Conservation (phyloP, 2,888 invertebrate species). For the Clusia tigrina region DNA sequence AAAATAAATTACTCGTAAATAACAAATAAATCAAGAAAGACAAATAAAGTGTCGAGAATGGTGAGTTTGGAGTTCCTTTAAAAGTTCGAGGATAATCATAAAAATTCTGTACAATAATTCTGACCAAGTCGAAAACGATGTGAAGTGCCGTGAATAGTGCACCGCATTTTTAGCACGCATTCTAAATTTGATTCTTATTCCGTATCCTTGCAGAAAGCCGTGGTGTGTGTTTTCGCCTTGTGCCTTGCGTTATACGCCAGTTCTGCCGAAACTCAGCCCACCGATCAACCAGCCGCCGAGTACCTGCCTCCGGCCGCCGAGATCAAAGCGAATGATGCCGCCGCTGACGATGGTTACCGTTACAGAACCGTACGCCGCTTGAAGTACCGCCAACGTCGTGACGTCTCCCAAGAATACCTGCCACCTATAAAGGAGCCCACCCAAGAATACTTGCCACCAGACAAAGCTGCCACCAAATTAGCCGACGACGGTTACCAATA, state of each 20-base stretch:
- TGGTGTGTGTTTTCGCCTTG: conserved; percentile 44
- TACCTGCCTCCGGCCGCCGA: conserved; percentile 51
- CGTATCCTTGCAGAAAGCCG: conserved; percentile 49
- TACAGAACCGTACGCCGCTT: conserved; percentile 53
- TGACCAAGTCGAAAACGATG: no score
- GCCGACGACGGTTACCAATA: conserved; percentile 60
- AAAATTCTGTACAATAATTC: no score
- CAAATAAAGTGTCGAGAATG: no score
- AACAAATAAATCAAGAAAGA: no score
- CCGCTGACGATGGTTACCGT: conserved; percentile 54
- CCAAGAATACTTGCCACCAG: conserved; percentile 55
- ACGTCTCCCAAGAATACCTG: conserved; percentile 53
- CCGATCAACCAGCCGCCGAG: conserved; percentile 47
- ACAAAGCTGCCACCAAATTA: conserved; percentile 45
- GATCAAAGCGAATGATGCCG: conserved; percentile 40
- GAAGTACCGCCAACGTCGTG: conserved; percentile 53
- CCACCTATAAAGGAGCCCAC: conserved; percentile 49
- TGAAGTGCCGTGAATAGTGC: no score
- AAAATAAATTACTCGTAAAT: conserved; percentile 11
- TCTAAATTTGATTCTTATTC: neutral
- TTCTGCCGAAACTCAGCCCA: conserved; percentile 31
- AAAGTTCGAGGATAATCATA: no score
- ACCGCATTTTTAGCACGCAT: no score
- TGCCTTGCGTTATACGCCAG: conserved; percentile 45
- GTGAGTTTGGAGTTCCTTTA: conserved; percentile 43